Evolutionary conservation across 2,113 vertebrate species (phyloP).

Genomic region (Ammospiza nelsoni): DNA sequence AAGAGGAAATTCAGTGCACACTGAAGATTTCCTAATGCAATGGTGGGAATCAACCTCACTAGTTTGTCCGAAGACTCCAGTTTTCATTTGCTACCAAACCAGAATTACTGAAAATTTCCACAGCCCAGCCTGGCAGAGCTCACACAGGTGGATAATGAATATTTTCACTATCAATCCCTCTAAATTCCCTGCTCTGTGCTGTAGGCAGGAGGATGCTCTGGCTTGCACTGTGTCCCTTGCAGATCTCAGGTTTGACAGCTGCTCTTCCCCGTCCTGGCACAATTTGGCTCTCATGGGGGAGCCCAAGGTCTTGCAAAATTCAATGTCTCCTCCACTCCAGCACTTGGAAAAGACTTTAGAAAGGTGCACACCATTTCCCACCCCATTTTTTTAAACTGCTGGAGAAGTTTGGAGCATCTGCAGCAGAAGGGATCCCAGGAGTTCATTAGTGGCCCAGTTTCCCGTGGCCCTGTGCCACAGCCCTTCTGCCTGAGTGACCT

Average conservation of each 20-base stretch:
- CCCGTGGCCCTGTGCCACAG: not conserved
- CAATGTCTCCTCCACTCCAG: rapidly evolving
- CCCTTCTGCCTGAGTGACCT: conserved; percentile 44
- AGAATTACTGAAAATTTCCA: not conserved
- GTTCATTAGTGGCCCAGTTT: conserved; percentile 7
- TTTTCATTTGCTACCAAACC: not conserved
- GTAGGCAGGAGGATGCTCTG: not conserved
- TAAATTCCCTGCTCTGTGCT: not conserved
- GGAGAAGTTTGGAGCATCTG: not conserved
- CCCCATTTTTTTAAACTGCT: not conserved
- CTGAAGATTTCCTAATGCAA: not conserved
- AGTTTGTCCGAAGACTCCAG: not conserved
- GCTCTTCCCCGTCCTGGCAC: not conserved
- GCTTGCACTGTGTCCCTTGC: not conserved
- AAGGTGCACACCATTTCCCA: not conserved
- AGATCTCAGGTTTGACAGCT: not conserved
- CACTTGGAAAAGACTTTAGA: not conserved
- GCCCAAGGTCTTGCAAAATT: rapidly evolving
- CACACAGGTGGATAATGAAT: too few species aligned
- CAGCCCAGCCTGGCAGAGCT: not conserved
- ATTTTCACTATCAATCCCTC: not conserved
- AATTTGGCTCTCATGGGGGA: not conserved
- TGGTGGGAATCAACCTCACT: not conserved
- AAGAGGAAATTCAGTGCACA: not conserved
- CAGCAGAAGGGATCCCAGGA: not conserved